These are phyloP conservation scores for Strigamia crassipes DNA, from an alignment of 2,888 invertebrate genomes.

Conservation along the genomic window DNA sequence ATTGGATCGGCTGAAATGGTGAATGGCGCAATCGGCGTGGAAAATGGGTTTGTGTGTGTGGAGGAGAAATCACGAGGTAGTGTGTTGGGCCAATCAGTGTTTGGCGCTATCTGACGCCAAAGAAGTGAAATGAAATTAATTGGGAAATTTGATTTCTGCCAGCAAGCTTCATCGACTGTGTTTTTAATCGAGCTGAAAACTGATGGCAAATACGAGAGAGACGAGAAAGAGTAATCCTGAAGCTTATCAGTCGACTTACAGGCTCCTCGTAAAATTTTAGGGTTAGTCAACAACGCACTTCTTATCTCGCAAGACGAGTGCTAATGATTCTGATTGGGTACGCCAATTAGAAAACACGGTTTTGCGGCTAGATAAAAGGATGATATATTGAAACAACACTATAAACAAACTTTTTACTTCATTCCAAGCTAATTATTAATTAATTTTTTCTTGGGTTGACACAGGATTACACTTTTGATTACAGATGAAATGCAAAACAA, in stretches of 20 bases:
- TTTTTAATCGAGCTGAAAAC: slow-evolving; percentile 42
- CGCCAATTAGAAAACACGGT: slow-evolving; percentile 42
- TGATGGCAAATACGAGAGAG: slow-evolving; percentile 33
- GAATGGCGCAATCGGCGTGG: not conserved
- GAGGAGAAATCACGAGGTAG: not conserved
- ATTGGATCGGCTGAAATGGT: not conserved
- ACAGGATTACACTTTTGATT: not conserved
- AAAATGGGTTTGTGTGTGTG: not conserved
- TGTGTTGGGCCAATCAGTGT: slow-evolving; percentile 3
- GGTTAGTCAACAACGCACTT: slow-evolving; percentile 40
- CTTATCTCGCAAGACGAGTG: slow-evolving; percentile 36
- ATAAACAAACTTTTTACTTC: not conserved
- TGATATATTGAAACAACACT: slow-evolving; percentile 33
- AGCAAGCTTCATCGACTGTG: slow-evolving; percentile 33
- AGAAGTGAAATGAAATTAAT: slow-evolving; percentile 35
- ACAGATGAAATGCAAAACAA: no score
- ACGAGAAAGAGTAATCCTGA: slow-evolving; percentile 32
- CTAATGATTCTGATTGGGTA: slow-evolving; percentile 42
- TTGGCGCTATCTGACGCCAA: not conserved
- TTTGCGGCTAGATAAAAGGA: slow-evolving; percentile 36
- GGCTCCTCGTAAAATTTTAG: slow-evolving; percentile 42
- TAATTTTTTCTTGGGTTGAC: not conserved
- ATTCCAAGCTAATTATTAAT: not conserved
- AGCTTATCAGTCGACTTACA: slow-evolving; percentile 40
- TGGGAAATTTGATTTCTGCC: slow-evolving; percentile 39